These are phyloP conservation scores for Malurus cyaneus DNA, from an alignment of 2,113 vertebrate genomes.

Conservation along the genomic window DNA sequence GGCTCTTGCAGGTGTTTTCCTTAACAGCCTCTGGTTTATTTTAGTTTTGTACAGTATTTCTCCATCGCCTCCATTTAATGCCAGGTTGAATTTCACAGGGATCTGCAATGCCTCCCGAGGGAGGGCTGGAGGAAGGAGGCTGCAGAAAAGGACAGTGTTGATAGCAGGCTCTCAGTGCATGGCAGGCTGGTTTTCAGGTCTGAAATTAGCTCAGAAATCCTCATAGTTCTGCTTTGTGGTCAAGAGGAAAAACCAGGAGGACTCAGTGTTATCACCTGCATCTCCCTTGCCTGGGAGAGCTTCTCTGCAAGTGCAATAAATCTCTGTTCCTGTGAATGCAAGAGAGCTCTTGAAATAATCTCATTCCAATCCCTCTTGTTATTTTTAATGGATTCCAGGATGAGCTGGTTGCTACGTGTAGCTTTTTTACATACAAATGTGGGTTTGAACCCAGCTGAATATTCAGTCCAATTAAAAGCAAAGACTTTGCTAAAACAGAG, in stretches of 20 bases:
- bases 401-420: constrained; percentile 8
- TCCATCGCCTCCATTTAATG: neutral
- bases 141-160: neutral
- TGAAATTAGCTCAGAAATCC: constrained; percentile 27
- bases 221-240: neutral
- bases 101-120: neutral
- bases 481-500: neutral
- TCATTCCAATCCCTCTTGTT: constrained; percentile 20
- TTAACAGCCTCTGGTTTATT: neutral
- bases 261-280: neutral
- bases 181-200: neutral
- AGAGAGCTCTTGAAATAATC: constrained; percentile 43
- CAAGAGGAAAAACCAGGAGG: neutral
- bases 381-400: constrained; percentile 26
- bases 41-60: neutral
- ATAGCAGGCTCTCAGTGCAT: neutral
- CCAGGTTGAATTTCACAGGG: neutral
- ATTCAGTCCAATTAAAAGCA: constrained; percentile 53
- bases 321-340: constrained; percentile 13
- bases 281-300: neutral
- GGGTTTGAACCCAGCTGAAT: constrained; percentile 32
- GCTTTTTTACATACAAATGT: constrained; percentile 17
- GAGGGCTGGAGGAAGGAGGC: neutral
- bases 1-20: neutral
- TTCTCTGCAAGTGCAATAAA: neutral